Evolutionary conservation across 2,888 invertebrate genomes (phyloP), one percentile per base, ranked within the genome.

Genomic region (Drosophila meridionalis): DNA sequence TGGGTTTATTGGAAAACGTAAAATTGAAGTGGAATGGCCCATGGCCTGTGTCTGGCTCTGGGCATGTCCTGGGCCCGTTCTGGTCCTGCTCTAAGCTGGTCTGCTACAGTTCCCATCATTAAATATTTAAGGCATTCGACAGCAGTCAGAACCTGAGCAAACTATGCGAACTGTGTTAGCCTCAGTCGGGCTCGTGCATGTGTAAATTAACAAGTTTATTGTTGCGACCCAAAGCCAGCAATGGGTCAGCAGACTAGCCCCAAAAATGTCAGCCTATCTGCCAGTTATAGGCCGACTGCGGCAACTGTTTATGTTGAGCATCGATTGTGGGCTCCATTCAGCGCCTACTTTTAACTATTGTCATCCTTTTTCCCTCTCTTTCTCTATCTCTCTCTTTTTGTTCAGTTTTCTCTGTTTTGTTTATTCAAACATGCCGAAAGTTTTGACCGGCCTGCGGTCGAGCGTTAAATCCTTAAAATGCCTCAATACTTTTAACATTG

Each of bases 201-300:
- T 87, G 76, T 87, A 89, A 89, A 89, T 80, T 80, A 85, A 75
- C 85, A 76, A 89, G 69, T 84, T 86, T 82, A 84, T 80, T 72
- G 78, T 66, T 60, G 68, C 71, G 80, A 71, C 80, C 74, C 67
- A 55, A 68, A 73, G 71, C 58, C 63, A 45, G 26, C 78, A 76
- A 65, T 80, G 80, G 77, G 78, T 79, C 78, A 78, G 52, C 55
- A 45, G 53, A 45, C 76, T 8, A 9, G n/a, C 32, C 47, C 56
- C 56, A 11, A 55, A 60, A 70, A 47, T 65, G 55, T 28, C 62
- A 63, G 62, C 20, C 65, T 38, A 47, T 40, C 55, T n/a, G 8
- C 40, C 9, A 28, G 48, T 32, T 28, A 36, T 48, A 4, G 55
- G 7, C 34, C 34, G 32, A 20, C 20, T 43, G 43, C 57, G 47